Evolutionary conservation across 2,113 vertebrate species (phyloP).

Genomic region (Lanius ludovicianus): DNA sequence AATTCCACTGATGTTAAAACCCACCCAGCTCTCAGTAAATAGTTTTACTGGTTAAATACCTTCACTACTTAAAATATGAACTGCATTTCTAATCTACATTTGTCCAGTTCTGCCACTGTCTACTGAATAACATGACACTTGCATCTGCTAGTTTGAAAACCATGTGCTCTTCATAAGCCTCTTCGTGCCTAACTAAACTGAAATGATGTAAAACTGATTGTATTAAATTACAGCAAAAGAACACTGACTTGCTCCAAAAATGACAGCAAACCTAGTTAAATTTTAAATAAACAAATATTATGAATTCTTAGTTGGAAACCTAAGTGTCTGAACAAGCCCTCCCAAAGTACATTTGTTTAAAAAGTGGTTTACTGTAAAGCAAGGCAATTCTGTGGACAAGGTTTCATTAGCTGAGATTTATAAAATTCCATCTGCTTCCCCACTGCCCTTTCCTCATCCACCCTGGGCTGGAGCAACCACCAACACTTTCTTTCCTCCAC

Average conservation of each 20-base stretch:
- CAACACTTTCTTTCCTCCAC: background rate
- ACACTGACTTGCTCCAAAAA: background rate
- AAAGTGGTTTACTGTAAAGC: background rate
- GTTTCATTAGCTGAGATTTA: background rate
- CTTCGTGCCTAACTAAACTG: slow-evolving; percentile 3
- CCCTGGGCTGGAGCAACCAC: background rate
- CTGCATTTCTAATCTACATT: background rate
- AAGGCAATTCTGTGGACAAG: background rate
- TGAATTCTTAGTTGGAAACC: slow-evolving; percentile 34
- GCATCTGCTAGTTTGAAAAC: background rate
- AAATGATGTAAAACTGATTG: slow-evolving; percentile 16
- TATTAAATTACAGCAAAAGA: slow-evolving; percentile 19
- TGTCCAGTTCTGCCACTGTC: background rate
- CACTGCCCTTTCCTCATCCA: background rate
- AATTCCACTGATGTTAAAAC: slow-evolving; percentile 48
- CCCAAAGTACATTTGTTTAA: slow-evolving; percentile 2
- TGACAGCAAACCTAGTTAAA: slow-evolving; percentile 33
- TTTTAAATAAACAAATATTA: slow-evolving; percentile 47
- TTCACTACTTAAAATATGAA: background rate
- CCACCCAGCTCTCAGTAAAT: slow-evolving; percentile 26
- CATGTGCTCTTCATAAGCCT: background rate
- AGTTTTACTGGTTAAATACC: slow-evolving; percentile 26
- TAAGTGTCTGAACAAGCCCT: slow-evolving; percentile 18
- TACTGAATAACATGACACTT: background rate
- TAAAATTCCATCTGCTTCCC: background rate